Conservation (phyloP, 2,113 vertebrate species). For the Amblyornis subalaris region DNA sequence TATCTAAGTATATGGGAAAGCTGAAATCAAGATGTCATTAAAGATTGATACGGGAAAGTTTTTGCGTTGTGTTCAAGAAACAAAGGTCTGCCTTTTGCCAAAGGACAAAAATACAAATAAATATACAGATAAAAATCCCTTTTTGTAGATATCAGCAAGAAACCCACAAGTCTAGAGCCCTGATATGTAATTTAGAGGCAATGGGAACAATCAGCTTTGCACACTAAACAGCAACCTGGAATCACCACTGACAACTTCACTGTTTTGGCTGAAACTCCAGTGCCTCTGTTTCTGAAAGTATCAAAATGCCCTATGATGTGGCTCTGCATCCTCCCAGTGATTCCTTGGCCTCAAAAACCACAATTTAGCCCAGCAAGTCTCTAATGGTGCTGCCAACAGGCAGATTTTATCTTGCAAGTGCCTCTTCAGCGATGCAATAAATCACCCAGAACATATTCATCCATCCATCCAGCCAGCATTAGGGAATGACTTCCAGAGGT, state of each 20-base stretch:
- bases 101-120: not conserved
- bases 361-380: not conserved
- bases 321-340: not conserved
- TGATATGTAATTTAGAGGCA: rapidly evolving
- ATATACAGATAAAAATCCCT: not conserved
- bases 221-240: not conserved
- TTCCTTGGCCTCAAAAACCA: not conserved
- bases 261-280: not conserved
- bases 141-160: not conserved
- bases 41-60: not conserved
- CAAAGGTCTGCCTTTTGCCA: not conserved
- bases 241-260: too few species aligned
- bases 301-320: not conserved
- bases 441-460: not conserved
- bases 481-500: not conserved
- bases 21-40: not conserved
- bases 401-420: slow-evolving; percentile 14
- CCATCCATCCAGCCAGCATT: not conserved
- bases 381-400: not conserved
- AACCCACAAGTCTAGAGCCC: not conserved
- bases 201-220: rapidly evolving
- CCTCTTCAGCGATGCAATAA: not conserved
- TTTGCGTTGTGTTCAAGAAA: not conserved
- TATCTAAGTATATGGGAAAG: not conserved
- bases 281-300: not conserved